Evolutionary conservation across 2,113 vertebrate genomes (phyloP).

Genomic region (rabbit (Oryctolagus cuniculus)): DNA sequence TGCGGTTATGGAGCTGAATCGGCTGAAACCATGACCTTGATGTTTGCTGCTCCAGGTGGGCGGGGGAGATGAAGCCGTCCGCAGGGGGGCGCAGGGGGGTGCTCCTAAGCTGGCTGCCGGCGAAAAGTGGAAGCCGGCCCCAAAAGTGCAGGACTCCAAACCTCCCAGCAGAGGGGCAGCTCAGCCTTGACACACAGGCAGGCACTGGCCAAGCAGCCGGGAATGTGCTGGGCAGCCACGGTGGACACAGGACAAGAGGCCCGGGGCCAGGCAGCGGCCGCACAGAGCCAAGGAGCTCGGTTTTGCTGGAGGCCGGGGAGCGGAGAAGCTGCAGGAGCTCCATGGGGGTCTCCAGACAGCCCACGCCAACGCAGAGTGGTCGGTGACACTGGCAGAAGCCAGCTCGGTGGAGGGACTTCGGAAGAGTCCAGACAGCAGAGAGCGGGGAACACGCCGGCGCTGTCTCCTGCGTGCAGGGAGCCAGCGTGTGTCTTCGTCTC

Average conservation of each 20-base stretch:
- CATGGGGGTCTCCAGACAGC: not conserved
- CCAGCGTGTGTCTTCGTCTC: fast-evolving
- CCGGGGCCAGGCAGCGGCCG: fast-evolving
- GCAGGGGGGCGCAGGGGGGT: fast-evolving
- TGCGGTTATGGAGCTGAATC: not conserved
- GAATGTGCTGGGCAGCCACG: fast-evolving
- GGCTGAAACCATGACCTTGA: not conserved
- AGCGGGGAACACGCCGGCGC: no score
- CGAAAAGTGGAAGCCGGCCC: no score
- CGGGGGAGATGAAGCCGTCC: fast-evolving
- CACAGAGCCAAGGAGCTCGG: fast-evolving
- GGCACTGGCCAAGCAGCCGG: fast-evolving
- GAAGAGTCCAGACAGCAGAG: not conserved
- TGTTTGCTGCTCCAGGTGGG: no score
- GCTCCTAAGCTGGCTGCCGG: not conserved
- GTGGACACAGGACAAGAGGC: not conserved
- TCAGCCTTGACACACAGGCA: no score
- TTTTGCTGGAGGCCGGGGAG: fast-evolving
- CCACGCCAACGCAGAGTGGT: no score
- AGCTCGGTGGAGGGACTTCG: fast-evolving
- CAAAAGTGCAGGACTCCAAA: not conserved
- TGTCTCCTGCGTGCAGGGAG: not conserved
- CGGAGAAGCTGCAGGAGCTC: not conserved
- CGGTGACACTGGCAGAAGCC: not conserved
- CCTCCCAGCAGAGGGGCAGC: no score